Evolutionary conservation across 1,140 invertebrate species (phyloP), one percentile per base, ranked within the genome.

Genomic region (Polypedilum pembai): DNA sequence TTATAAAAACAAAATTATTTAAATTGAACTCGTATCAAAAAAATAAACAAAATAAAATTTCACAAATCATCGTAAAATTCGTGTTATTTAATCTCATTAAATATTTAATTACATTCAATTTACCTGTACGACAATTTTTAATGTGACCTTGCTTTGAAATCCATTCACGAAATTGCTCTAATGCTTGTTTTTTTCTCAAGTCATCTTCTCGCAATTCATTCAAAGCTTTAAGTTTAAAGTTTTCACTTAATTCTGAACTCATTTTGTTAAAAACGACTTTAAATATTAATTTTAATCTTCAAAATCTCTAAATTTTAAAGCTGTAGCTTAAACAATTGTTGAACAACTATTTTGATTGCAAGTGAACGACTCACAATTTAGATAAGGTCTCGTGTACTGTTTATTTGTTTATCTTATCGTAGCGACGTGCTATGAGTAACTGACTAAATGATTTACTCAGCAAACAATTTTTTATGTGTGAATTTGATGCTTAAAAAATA

Each of bases 141-240:
- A 91, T 91, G 15, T 84, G 82, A 0, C 89, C 87, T 82, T 91
- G 88, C 78, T 90, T 91, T 1, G 82, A 79, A 63, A 91, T 89
- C 85, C 90, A 91, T 45, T 90, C 85, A 73, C 88, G 81, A 80
- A 91, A 86, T 78, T 90, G 88, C 41, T 85, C 79, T 75, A 91
- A 77, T 0, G 87, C 83, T 73, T 91, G 87, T 15, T 88, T 84
- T 40, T 88, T 80, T 1, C 86, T 84, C 0, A 79, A 80, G 5
- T 88, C 86, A 77, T 90, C 88, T 80, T 91, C 90, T 21, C 89
- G 80, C 2, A 91, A 81, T 77, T 91, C 88, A 0, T 84, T 76
- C 40, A 86, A 83, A 4, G 90, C 90, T 20, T 69, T 56, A 4
- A n/a, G 8, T 15, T 15, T 56, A 15, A 56, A 56, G 12, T 8